These are phyloP conservation scores for Gallinago stenura DNA, from an alignment of 2,797 vertebrate species.

Conservation along the genomic window DNA sequence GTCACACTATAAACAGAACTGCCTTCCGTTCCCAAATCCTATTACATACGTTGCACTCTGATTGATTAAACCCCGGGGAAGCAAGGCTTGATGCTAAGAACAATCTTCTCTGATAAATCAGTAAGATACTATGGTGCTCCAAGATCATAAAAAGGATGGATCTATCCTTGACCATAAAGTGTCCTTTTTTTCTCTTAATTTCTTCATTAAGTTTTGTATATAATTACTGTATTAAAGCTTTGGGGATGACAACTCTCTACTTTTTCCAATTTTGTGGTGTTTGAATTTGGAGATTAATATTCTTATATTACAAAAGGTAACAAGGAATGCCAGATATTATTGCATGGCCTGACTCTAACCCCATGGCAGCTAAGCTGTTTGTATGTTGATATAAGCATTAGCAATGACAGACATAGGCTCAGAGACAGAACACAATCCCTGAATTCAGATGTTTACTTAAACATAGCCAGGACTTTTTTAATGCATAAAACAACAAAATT, in stretches of 20 bases:
- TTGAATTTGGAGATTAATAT: neutral
- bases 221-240: neutral
- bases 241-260: neutral
- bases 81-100: neutral
- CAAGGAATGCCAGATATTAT: neutral
- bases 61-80: neutral
- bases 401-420: neutral
- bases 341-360: neutral
- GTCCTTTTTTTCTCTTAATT: neutral
- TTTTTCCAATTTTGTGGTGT: neutral
- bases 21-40: neutral
- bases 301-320: neutral
- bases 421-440: neutral
- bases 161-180: neutral
- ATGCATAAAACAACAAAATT: neutral
- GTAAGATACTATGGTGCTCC: neutral
- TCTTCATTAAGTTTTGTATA: neutral
- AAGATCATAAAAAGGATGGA: neutral
- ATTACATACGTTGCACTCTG: neutral
- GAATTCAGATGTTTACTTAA: neutral
- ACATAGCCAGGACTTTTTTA: neutral
- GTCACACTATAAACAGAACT: neutral
- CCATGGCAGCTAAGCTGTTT: neutral
- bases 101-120: neutral
- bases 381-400: neutral